phyloP scores from a whole-genome alignment of 2,797 vertebrate species.

The Phylloscopus collybita region DNA sequence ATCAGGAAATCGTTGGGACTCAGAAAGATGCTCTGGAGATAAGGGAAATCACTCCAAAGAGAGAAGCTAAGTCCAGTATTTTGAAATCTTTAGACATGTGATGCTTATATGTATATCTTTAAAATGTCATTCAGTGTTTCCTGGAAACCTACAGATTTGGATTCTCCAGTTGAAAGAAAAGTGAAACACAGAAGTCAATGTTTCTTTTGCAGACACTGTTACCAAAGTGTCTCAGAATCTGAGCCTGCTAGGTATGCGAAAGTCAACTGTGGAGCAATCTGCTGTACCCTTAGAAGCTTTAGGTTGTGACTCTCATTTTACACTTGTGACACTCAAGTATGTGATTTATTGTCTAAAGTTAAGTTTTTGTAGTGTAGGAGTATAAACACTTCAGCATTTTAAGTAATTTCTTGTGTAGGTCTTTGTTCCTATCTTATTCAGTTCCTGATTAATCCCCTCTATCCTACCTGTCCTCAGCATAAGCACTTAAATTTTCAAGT shows the following conservation, averaged over 20 bases:
- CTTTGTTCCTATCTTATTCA: neutral
- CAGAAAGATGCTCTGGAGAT: neutral
- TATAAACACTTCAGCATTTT: neutral
- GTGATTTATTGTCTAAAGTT: neutral
- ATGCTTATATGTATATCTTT: neutral
- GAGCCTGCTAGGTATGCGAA: neutral
- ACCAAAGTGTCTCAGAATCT: neutral
- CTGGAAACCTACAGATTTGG: neutral
- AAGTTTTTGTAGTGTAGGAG: neutral
- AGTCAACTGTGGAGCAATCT: neutral
- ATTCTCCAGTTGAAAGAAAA: neutral
- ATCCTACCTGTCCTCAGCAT: fast-evolving
- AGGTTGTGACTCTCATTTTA: neutral
- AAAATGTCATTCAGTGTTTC: neutral
- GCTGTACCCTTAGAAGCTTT: neutral
- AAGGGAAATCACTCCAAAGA: neutral
- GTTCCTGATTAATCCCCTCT: neutral
- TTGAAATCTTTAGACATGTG: neutral
- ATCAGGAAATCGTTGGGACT: fast-evolving
- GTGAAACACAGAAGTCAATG: neutral
- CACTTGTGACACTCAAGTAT: neutral
- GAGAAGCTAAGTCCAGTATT: neutral
- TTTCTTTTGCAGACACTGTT: neutral
- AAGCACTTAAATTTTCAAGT: neutral
- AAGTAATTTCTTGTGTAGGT: neutral